Percentiles rank a stretch among this genome's conserved stretches.
These are phyloP conservation scores for Tachystola acroxantha DNA, from an alignment of 2,888 invertebrate species.

Conservation along the genomic window DNA sequence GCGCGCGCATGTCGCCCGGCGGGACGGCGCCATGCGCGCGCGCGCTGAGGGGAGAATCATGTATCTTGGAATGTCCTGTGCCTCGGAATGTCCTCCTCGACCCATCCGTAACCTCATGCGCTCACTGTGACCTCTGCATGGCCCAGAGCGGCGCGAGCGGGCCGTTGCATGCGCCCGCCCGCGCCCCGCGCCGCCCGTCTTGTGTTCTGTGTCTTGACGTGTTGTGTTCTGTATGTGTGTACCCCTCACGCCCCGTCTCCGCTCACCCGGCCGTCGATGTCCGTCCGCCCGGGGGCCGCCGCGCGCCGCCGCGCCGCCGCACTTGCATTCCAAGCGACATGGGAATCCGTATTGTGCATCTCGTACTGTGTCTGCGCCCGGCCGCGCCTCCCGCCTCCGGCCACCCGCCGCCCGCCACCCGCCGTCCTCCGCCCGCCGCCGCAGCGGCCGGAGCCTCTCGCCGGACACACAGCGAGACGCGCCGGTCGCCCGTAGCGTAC, in stretches of 20 bases:
- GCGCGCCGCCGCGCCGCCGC: slow-evolving; percentile 53
- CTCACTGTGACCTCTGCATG: slow-evolving; percentile 69
- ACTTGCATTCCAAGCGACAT: slow-evolving; percentile 79
- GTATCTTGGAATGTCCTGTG: slow-evolving; percentile 80
- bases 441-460: slow-evolving; percentile 22
- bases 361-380: slow-evolving; percentile 44
- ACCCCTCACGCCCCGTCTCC: slow-evolving; percentile 49
- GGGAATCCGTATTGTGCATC: slow-evolving; percentile 60
- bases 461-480: slow-evolving; percentile 47
- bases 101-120: slow-evolving; percentile 64
- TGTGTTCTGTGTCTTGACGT: slow-evolving; percentile 76
- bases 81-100: slow-evolving; percentile 80
- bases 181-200: slow-evolving; percentile 55
- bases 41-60: slow-evolving; percentile 75
- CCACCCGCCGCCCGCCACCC: slow-evolving; percentile 9
- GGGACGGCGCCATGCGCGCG: slow-evolving; percentile 21
- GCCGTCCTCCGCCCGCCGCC: slow-evolving; percentile 26
- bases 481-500: slow-evolving; percentile 44
- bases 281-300: slow-evolving; percentile 31
- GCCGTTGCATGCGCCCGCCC: slow-evolving; percentile 62
- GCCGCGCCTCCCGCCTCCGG: slow-evolving; percentile 32
- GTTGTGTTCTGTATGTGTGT: slow-evolving; percentile 68
- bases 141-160: slow-evolving; percentile 66
- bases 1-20: slow-evolving; percentile 49
- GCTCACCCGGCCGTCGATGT: slow-evolving; percentile 53